These are phyloP conservation scores for Cygnus atratus DNA, from an alignment of 2,113 vertebrate species.

Conservation along the genomic window DNA sequence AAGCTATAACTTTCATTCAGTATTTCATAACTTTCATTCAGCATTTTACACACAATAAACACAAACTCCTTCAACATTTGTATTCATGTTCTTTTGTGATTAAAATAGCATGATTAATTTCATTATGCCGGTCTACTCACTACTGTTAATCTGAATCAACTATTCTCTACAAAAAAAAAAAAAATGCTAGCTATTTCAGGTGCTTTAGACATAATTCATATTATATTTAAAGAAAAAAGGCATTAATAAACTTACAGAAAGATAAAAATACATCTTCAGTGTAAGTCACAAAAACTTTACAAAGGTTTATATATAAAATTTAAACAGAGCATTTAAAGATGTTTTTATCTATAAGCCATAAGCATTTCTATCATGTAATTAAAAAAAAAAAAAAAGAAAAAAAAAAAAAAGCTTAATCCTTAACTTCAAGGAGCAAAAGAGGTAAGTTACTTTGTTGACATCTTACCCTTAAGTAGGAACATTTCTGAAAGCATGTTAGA, in stretches of 20 bases:
- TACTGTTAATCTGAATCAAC: background rate
- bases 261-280: background rate
- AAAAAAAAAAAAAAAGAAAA: background rate
- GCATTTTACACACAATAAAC: background rate
- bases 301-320: background rate
- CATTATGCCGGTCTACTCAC: background rate
- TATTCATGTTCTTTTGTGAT: background rate
- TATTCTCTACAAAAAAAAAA: background rate
- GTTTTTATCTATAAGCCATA: background rate
- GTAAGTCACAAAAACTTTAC: background rate
- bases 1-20: background rate
- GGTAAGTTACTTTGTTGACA: background rate
- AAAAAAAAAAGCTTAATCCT: background rate
- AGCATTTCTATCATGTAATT: background rate
- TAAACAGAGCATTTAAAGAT: background rate
- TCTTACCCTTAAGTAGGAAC: background rate
- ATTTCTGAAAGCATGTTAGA: background rate
- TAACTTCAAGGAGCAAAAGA: background rate
- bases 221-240: background rate
- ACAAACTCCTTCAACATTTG: background rate
- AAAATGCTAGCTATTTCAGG: background rate
- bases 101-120: background rate
- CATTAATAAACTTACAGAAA: background rate
- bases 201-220: background rate
- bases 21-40: background rate